Base-by-base conservation (phyloP, 2,888 invertebrate genomes). In the Chrysolina haemoptera region DNA sequence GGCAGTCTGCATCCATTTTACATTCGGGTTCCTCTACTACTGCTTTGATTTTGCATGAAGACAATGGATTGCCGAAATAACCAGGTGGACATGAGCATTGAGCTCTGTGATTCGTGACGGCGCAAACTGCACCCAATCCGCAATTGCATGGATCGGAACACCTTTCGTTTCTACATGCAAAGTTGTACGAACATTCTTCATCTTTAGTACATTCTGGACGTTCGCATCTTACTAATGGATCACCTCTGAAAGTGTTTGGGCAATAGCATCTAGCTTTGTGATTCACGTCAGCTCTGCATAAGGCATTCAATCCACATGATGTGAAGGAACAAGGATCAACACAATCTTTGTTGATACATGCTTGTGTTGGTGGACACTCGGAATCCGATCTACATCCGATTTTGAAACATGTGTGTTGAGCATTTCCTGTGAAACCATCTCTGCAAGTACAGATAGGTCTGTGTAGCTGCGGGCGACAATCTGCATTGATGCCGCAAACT, bases 131-230 rank as follows among this genome's bases (percentile, higher is more conserved):
- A 11, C 90, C 91, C 8, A 90, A 88, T n/a, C 95, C 95, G 85
- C 96, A 97, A 69, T 93, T 91, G 87, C 97, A 97, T 9, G 96
- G 96, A 89, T 95, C 93, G 83, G 92, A 92, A 84, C 97, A 98
- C 73, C 91, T 91, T 83, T 94, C 94, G 80, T 93, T 92, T 76
- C 91, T 90, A 84, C 97, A 97, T 10, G 95, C 94, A 79, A 96
- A 89, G 88, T 94, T 93, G 77, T 92, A 91, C 0, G 95, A 91
- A 82, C 97, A 97, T 79, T 96, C 95, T 6, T 91, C 90, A 84
- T 97, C 94, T 2, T 85, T 86, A 4, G 91, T 90, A 85, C 96
- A 97, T 88, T 96, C 95, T 1, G 94, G 94, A 82, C 93, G 90
- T 68, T 92, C 91, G 85, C 97, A 97, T 65, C 90, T 90, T n/a